Percentiles rank a stretch among this genome's conserved stretches.
Conservation (phyloP, 2,797 vertebrate species). For the Orestias chungarensis region DNA sequence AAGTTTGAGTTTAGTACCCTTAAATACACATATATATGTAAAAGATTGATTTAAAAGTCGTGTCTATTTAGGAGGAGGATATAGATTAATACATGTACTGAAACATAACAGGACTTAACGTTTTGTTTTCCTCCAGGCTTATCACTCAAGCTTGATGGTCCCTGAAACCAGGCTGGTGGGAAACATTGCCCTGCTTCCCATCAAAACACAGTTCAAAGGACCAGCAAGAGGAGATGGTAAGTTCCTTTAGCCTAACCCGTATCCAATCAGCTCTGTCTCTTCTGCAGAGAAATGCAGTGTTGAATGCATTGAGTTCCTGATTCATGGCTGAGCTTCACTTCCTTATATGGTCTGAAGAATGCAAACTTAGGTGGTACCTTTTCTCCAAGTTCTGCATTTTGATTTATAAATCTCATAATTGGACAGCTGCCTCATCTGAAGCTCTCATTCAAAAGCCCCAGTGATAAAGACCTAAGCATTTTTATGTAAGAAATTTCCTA, state of each 20-base stretch:
- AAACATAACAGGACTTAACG: conserved; percentile 9
- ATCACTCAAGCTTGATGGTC: conserved; percentile 92
- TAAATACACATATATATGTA: not conserved
- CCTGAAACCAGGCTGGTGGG: conserved; percentile 89
- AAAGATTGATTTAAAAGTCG: not conserved
- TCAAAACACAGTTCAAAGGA: conserved; percentile 97
- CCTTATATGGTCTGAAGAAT: conserved; percentile 63
- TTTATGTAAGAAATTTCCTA: not conserved
- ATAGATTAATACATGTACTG: not conserved
- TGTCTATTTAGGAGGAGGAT: not conserved
- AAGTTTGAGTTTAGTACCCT: not conserved
- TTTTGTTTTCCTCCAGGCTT: conserved; percentile 81
- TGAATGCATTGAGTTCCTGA: conserved; percentile 44
- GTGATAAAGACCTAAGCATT: not conserved
- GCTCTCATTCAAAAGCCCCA: not conserved
- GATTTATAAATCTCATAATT: not conserved
- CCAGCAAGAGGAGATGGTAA: conserved; percentile 90
- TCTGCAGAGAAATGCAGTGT: not conserved
- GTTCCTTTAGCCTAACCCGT: not conserved
- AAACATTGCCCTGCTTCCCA: conserved; percentile 94
- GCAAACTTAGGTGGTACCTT: not conserved
- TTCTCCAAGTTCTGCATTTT: not conserved
- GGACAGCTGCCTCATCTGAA: no score
- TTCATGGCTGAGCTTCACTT: conserved; percentile 24
- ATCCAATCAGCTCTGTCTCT: not conserved